Conservation (phyloP, 2,797 vertebrate genomes). For the Pterois miles region DNA sequence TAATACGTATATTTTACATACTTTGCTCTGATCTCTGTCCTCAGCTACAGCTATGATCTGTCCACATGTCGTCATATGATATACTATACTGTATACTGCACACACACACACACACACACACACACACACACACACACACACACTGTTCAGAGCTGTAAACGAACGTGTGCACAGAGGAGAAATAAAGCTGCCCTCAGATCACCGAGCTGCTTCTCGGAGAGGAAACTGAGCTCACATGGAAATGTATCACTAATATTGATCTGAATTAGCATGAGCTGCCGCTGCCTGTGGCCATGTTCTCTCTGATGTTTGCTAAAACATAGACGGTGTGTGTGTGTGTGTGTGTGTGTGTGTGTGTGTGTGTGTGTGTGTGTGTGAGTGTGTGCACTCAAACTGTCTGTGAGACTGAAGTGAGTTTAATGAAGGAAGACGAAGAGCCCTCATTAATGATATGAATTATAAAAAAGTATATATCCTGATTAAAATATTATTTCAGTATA, state of each 20-base stretch:
- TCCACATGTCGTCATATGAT: background rate
- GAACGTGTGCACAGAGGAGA: slow-evolving; percentile 12
- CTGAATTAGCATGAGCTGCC: slow-evolving; percentile 61
- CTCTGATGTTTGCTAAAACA: slow-evolving; percentile 50
- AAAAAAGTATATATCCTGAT: background rate
- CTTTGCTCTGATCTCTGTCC: background rate
- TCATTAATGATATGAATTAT: slow-evolving; percentile 25
- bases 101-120: slow-evolving; percentile 4
- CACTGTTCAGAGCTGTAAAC: slow-evolving; percentile 1
- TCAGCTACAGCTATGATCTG: background rate
- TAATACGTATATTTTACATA: no score
- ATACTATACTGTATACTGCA: background rate
- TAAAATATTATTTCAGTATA: background rate
- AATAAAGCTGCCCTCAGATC: slow-evolving; percentile 39
- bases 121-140: slow-evolving; percentile 36
- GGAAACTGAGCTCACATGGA: slow-evolving; percentile 63
- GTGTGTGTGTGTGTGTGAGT: slow-evolving; percentile 5
- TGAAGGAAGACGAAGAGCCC: background rate
- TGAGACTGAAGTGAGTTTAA: slow-evolving; percentile 22
- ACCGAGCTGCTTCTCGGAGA: slow-evolving; percentile 33
- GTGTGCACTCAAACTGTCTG: slow-evolving; percentile 1
- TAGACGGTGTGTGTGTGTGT: background rate
- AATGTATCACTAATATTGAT: slow-evolving; percentile 71
- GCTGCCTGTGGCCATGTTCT: slow-evolving; percentile 62
- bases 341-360: slow-evolving; percentile 1